Conservation (phyloP, 2,888 invertebrate species). For the Diadegma fenestrale region DNA sequence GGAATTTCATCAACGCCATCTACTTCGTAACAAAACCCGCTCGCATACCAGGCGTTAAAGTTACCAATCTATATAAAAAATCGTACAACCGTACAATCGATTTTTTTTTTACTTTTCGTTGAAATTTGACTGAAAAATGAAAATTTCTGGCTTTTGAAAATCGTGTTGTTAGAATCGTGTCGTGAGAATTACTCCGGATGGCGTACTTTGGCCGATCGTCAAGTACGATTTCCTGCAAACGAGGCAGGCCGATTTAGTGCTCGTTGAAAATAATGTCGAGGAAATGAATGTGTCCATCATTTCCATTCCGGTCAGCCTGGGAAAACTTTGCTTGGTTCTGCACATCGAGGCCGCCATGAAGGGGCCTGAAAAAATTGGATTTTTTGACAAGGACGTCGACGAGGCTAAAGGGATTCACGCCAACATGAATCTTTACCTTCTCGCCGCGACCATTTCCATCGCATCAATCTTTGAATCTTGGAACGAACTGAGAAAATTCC, state of each 20-base stretch:
- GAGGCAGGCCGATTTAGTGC: conserved; percentile 90
- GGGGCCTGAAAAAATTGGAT: conserved; percentile 91
- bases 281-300: conserved; percentile 89
- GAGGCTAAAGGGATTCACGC: conserved; percentile 98
- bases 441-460: conserved; percentile 95
- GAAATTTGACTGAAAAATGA: not conserved
- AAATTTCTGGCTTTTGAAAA: conserved; percentile 33
- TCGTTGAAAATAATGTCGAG: conserved; percentile 87
- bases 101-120: conserved; percentile 13
- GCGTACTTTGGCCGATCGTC: conserved; percentile 93
- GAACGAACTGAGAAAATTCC: too few relatives aligned
- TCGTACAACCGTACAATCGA: too few relatives aligned
- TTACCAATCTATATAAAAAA: too few relatives aligned
- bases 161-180: too few relatives aligned
- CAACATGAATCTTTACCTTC: conserved; percentile 96
- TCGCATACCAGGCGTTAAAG: too few relatives aligned
- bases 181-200: conserved; percentile 70
- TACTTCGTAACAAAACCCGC: too few relatives aligned
- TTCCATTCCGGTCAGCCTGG: conserved; percentile 92
- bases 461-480: conserved; percentile 88
- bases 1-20: too few relatives aligned
- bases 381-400: conserved; percentile 97
- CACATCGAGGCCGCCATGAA: conserved; percentile 92
- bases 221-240: conserved; percentile 94
- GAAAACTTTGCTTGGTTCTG: conserved; percentile 91